Percentiles rank a stretch among this genome's conserved stretches.
Conservation (phyloP, 2,797 vertebrate genomes). For the Cuniculus paca region DNA sequence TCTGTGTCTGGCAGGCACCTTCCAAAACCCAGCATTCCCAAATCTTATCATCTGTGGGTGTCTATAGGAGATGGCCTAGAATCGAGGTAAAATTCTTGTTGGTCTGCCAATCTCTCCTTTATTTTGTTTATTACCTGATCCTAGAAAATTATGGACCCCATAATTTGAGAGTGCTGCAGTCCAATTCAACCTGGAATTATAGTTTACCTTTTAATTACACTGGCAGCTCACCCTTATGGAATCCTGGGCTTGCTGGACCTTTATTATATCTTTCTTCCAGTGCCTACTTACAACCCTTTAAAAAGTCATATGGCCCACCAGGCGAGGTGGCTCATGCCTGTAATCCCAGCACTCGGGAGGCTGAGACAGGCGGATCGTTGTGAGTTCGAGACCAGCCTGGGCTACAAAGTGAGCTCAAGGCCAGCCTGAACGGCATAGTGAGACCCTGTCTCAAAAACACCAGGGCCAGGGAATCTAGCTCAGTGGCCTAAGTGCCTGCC, state of each 20-base stretch:
- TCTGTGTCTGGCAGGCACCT: background rate
- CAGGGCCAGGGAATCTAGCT: too few species aligned
- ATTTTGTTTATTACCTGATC: background rate
- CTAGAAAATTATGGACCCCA: background rate
- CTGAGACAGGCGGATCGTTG: too few species aligned
- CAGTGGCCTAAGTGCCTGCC: too few species aligned
- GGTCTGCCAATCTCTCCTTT: background rate
- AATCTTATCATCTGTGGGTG: background rate
- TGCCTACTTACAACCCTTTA: too few species aligned
- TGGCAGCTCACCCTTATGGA: background rate
- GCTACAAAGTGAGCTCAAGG: too few species aligned
- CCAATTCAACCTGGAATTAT: background rate
- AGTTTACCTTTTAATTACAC: background rate
- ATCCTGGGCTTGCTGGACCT: background rate
- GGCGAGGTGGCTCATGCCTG: too few species aligned
- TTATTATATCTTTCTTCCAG: too few species aligned
- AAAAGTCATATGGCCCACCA: too few species aligned
- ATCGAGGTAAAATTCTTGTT: background rate
- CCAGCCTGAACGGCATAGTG: too few species aligned
- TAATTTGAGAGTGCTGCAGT: background rate
- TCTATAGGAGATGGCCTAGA: background rate
- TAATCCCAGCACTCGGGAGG: too few species aligned
- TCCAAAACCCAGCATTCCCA: background rate
- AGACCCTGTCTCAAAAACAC: too few species aligned
- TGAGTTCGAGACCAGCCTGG: too few species aligned